These are phyloP conservation scores for Andrena haemorrhoa DNA, from an alignment of 2,888 invertebrate genomes.

Conservation along the genomic window DNA sequence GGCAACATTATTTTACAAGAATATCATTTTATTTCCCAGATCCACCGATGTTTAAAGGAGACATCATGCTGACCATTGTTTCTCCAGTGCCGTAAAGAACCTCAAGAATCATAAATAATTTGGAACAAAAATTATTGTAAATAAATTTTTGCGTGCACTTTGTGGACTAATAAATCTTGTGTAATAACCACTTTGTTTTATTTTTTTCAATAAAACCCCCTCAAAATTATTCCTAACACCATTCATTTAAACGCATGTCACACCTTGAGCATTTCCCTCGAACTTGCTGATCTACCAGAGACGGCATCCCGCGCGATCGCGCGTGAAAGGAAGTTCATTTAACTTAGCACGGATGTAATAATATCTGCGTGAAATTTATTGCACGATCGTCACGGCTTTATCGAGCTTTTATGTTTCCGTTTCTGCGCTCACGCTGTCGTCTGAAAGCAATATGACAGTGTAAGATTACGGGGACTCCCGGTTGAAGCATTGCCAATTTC, in stretches of 20 bases:
- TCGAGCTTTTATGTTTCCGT: constrained; percentile 29
- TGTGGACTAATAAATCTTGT: too few species aligned
- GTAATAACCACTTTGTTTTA: too few species aligned
- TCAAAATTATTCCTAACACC: too few species aligned
- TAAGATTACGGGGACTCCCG: constrained; percentile 49
- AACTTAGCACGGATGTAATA: constrained; percentile 9
- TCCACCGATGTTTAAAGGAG: too few species aligned
- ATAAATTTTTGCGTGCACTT: too few species aligned
- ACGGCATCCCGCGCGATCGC: neutral
- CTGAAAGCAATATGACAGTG: constrained; percentile 49
- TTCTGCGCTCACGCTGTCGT: neutral
- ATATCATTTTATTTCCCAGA: too few species aligned
- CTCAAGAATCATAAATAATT: too few species aligned
- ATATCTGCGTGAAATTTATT: constrained; percentile 34
- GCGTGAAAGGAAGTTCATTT: constrained; percentile 1
- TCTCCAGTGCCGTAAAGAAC: too few species aligned
- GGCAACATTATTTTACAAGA: too few species aligned
- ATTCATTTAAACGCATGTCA: neutral
- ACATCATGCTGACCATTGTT: too few species aligned
- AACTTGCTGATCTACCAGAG: neutral
- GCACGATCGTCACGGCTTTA: constrained; percentile 44
- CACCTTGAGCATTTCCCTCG: neutral
- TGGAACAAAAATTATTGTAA: too few species aligned
- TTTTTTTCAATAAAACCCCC: too few species aligned
- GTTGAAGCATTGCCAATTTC: constrained; percentile 63